These are phyloP conservation scores for Sinotaia quadrata DNA, from an alignment of 2,888 invertebrate species.

Conservation along the genomic window DNA sequence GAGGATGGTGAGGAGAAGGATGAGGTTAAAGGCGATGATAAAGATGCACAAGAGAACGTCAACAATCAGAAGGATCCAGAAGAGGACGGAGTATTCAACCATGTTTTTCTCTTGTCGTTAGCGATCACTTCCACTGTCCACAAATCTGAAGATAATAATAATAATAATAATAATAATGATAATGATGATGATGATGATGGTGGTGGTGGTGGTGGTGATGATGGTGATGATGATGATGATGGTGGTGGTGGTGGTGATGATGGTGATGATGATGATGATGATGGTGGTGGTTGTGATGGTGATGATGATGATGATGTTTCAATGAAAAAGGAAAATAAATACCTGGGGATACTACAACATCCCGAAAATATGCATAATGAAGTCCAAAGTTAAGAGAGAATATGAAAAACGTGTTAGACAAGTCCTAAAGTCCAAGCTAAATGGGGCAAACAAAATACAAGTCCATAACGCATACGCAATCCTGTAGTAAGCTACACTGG, in stretches of 20 bases:
- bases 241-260: not conserved
- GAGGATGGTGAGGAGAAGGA: conserved; percentile 21
- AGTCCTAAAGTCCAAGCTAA: no score
- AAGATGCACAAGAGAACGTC: conserved; percentile 17
- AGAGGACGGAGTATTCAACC: conserved; percentile 7
- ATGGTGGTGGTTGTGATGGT: no score
- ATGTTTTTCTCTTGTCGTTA: not conserved
- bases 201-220: not conserved
- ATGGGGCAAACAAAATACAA: no score
- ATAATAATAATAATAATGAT: conserved; percentile 8
- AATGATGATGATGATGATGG: conserved; percentile 7
- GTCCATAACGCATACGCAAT: no score
- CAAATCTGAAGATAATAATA: not conserved
- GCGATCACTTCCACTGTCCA: not conserved
- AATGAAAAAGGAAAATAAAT: no score
- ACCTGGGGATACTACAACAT: no score
- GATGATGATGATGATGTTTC: no score
- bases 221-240: not conserved
- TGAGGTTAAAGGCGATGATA: conserved; percentile 14
- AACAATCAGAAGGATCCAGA: conserved; percentile 11
- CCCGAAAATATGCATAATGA: no score
- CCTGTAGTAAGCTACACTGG: no score
- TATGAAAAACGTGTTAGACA: no score
- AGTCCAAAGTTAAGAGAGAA: no score
- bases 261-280: not conserved